These are phyloP conservation scores for Planiliza haematocheilus DNA, from an alignment of 2,113 vertebrate species.

Conservation along the genomic window DNA sequence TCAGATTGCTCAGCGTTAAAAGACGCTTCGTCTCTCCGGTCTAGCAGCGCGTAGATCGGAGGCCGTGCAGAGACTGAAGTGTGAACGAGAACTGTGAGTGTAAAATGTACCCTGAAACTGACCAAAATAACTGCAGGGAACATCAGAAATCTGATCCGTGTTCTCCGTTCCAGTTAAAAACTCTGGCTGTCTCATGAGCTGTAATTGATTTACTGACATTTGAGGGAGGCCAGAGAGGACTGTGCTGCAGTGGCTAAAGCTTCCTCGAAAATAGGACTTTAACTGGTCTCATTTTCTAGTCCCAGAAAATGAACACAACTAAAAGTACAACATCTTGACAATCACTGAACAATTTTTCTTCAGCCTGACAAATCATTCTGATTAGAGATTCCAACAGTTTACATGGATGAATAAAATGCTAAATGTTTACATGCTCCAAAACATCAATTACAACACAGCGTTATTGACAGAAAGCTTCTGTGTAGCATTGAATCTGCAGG, in stretches of 20 bases:
- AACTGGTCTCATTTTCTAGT: no score
- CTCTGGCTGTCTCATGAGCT: slow-evolving; percentile 5
- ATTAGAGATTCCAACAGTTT: no score
- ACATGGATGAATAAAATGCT: no score
- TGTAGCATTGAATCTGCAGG: no score
- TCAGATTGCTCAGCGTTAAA: neutral
- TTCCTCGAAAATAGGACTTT: slow-evolving; percentile 15
- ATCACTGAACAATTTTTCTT: no score
- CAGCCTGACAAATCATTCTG: no score
- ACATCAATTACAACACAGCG: no score
- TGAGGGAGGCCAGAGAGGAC: slow-evolving; percentile 6
- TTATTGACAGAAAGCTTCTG: no score
- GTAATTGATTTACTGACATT: slow-evolving; percentile 36
- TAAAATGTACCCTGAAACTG: slow-evolving; percentile 14
- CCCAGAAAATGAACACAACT: no score
- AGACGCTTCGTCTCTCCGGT: neutral
- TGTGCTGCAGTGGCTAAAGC: slow-evolving; percentile 16
- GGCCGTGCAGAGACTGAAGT: slow-evolving; percentile 6
- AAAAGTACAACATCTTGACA: no score
- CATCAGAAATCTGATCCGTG: neutral
- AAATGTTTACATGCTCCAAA: no score
- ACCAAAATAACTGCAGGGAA: neutral
- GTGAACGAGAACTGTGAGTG: neutral
- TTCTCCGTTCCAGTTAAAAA: slow-evolving; percentile 33
- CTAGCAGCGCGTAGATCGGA: neutral